Evolutionary conservation across 2,888 invertebrate genomes (phyloP).

Genomic region (Teinopalpus imperialis): DNA sequence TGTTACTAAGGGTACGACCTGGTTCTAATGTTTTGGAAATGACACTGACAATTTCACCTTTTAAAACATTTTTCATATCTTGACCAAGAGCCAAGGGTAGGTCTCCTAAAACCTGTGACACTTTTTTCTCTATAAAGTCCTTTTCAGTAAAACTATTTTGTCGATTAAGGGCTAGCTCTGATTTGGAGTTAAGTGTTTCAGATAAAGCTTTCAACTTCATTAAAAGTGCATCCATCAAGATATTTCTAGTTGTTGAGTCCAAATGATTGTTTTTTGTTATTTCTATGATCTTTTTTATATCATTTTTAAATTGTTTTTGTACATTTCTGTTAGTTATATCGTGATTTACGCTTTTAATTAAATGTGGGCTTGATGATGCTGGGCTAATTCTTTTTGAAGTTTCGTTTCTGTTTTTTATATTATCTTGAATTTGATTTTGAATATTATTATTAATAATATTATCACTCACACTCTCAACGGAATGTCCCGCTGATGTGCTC

Average conservation of each 20-base stretch:
- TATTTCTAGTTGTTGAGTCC: slow-evolving; percentile 13
- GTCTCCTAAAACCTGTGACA: slow-evolving; percentile 4
- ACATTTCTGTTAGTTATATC: neutral
- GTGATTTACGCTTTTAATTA: no score
- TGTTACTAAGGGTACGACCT: neutral
- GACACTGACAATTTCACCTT: slow-evolving; percentile 11
- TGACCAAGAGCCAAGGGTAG: slow-evolving; percentile 2
- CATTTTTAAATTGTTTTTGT: slow-evolving; percentile 1
- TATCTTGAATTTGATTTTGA: no score
- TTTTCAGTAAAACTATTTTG: neutral
- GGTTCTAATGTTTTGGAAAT: slow-evolving; percentile 5
- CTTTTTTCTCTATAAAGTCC: slow-evolving; percentile 6
- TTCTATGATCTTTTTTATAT: slow-evolving; percentile 18
- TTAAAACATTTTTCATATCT: slow-evolving; percentile 8
- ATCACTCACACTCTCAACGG: no score
- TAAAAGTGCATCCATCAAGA: slow-evolving; percentile 16
- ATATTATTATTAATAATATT: no score
- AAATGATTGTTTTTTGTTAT: slow-evolving; percentile 4
- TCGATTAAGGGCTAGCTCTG: neutral
- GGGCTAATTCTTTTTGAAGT: no score
- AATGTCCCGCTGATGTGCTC: slow-evolving; percentile 9
- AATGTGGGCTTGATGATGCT: slow-evolving; percentile 1
- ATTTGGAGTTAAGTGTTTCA: neutral
- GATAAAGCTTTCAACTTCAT: slow-evolving; percentile 15
- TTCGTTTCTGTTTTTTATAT: no score